A percentile compares a stretch with the other conserved stretches of the same genome.
phyloP scores from a whole-genome alignment of 2,888 invertebrate species.

The Apotomis betuletana region DNA sequence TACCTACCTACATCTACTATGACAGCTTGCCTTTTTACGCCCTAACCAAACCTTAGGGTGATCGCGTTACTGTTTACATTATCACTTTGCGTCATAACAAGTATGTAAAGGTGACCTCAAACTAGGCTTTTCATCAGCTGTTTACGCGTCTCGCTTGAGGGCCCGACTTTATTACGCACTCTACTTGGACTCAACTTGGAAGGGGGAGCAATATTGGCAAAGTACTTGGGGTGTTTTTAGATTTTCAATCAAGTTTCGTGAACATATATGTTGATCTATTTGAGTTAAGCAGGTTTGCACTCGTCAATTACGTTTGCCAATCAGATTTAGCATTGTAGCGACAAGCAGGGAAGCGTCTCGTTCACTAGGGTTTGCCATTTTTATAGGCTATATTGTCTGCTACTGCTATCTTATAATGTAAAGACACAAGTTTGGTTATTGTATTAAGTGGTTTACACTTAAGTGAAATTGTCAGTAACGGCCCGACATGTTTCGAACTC shows the following conservation, averaged over 20 bases:
- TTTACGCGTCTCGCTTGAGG: constrained; percentile 13
- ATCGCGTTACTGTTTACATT: constrained; percentile 22
- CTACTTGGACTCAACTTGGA: constrained; percentile 24
- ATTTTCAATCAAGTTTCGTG: constrained; percentile 25
- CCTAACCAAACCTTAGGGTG: neutral
- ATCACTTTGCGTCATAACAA: constrained; percentile 18
- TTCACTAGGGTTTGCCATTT: too few relatives aligned
- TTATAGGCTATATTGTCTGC: too few relatives aligned
- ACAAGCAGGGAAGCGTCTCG: too few relatives aligned
- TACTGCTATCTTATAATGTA: too few relatives aligned
- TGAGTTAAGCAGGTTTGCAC: neutral
- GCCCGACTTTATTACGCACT: constrained; percentile 14
- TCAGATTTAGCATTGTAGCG: too few relatives aligned
- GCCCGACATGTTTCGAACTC: too few relatives aligned
- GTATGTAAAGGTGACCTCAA: constrained; percentile 23
- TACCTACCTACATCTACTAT: neutral
- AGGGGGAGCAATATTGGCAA: constrained; percentile 3
- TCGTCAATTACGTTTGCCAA: too few relatives aligned
- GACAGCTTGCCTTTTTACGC: constrained; percentile 2
- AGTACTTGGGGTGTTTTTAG: constrained; percentile 9
- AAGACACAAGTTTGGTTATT: too few relatives aligned
- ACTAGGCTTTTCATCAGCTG: constrained; percentile 18
- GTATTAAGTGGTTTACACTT: too few relatives aligned
- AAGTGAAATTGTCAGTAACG: too few relatives aligned
- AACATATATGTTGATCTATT: neutral